phyloP scores from a whole-genome alignment of 2,113 vertebrate species.

The Etheostoma spectabile region DNA sequence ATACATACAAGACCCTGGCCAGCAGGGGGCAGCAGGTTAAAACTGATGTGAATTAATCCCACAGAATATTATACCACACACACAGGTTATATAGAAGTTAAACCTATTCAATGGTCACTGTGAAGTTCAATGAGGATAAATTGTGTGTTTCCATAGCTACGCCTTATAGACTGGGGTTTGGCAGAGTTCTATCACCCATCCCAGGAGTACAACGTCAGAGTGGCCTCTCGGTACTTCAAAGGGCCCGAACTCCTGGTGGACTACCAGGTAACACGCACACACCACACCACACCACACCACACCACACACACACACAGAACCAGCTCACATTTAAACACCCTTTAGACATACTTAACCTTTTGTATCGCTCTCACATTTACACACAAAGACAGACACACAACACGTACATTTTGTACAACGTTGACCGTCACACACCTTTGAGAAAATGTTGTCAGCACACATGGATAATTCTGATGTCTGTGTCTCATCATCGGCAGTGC shows the following conservation, averaged over 20 bases:
- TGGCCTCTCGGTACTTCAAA: slow-evolving; percentile 98
- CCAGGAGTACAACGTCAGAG: slow-evolving; percentile 99
- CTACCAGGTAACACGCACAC: slow-evolving; percentile 89
- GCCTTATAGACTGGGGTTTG: slow-evolving; percentile 98
- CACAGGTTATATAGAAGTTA: background rate
- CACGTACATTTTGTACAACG: too few species aligned
- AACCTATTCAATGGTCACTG: background rate
- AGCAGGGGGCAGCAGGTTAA: slow-evolving; percentile 53
- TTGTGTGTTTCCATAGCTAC: slow-evolving; percentile 86
- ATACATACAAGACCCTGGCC: too few species aligned
- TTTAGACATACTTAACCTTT: background rate
- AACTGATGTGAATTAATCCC: background rate
- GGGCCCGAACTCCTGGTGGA: slow-evolving; percentile 98
- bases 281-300: background rate
- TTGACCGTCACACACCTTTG: background rate
- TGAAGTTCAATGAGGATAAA: background rate
- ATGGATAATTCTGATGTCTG: background rate
- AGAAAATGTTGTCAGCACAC: background rate
- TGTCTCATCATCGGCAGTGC: slow-evolving; percentile 49
- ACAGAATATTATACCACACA: background rate
- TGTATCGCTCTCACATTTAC: too few species aligned
- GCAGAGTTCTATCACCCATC: slow-evolving; percentile 99
- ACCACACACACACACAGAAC: background rate
- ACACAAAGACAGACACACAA: background rate
- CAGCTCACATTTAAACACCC: background rate